Base-by-base conservation (phyloP, 53 echinoderm and acorn worm species). In the Pentamera pediparva region DNA sequence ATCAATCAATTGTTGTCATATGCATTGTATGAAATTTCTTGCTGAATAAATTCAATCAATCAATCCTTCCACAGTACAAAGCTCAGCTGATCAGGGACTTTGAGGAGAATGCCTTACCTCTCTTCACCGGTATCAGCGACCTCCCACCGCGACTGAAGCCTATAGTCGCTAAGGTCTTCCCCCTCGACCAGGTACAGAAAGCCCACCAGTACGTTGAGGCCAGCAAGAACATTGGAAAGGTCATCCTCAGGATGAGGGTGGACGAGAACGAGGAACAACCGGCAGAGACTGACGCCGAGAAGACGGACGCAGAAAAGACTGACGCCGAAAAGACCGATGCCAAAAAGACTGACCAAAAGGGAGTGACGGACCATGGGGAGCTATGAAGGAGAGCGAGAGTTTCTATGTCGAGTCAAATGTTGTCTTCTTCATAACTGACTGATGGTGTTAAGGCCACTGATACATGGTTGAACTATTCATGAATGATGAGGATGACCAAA, bases 181-280 rank as follows among this genome's bases (percentile, higher is more conserved):
- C 81, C 4, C 61, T 98, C 43, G 69, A 83, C 49, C 81, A 85
- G 50, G 84, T 98, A 32, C 76, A 51, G 6, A 80, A 87, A 26
- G 88, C 96, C 4, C 83, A 96, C 35, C 37, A 57, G 35, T 80
- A 88, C 56, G 85, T 96, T 76, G 91, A 88, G 28, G 77, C 58
- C 36, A 96, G 88, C 63, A 96, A 84, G 62, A 96, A 82, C 67
- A 82, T 85, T 24, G 96, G 96, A 13, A 96, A 96, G 39, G 85
- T 96, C 20, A 32, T 91, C 32, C 45, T 96, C 26, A 75, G 28
- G 7, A 78, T 96, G 0, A 26, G 56, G 11, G 67, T 45, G n/a
- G 60, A 51, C 1, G 36, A 35, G 40, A 49, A 69, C 25, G 60
- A 15, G 25, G 67, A 67, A 67, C 22, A 31, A 24, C 26, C 67